phyloP scores from a whole-genome alignment of 2,113 vertebrate species.

The Miniopterus natalensis region DNA sequence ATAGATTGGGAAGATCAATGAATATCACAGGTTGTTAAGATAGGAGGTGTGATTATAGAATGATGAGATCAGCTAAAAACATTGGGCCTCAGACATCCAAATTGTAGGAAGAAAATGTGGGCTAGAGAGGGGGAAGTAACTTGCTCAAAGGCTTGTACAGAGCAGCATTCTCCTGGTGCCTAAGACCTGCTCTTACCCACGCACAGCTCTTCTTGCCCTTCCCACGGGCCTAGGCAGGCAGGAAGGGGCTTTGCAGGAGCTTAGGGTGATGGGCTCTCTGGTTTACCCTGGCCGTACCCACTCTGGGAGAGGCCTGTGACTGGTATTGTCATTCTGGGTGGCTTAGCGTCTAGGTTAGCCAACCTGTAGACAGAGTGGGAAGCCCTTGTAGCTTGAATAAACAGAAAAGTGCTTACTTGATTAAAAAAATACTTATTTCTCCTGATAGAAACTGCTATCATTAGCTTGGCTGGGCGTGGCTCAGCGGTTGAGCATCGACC shows the following conservation, averaged over 20 bases:
- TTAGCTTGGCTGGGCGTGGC: background rate
- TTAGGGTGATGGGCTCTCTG: background rate
- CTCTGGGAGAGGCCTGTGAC: background rate
- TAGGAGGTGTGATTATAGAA: constrained; percentile 53
- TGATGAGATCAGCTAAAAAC: constrained; percentile 47
- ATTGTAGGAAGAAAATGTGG: constrained; percentile 4
- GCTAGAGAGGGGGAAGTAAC: background rate
- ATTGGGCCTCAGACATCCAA: background rate
- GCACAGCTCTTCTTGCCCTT: background rate
- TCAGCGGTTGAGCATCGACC: too few species aligned
- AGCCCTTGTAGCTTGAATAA: background rate
- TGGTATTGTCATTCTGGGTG: background rate
- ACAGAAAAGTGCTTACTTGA: background rate
- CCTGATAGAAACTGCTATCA: constrained; percentile 19
- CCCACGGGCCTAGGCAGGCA: background rate
- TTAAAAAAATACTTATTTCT: background rate
- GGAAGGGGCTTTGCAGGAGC: background rate
- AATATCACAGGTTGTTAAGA: constrained; percentile 59
- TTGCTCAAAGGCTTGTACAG: background rate
- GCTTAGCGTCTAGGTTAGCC: background rate
- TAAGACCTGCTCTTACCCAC: background rate
- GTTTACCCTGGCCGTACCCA: background rate
- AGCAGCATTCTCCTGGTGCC: background rate
- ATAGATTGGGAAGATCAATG: constrained; percentile 66
- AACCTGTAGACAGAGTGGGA: background rate